These are phyloP conservation scores for Drosophila pachea DNA, from an alignment of 1,140 invertebrate species.

Conservation along the genomic window DNA sequence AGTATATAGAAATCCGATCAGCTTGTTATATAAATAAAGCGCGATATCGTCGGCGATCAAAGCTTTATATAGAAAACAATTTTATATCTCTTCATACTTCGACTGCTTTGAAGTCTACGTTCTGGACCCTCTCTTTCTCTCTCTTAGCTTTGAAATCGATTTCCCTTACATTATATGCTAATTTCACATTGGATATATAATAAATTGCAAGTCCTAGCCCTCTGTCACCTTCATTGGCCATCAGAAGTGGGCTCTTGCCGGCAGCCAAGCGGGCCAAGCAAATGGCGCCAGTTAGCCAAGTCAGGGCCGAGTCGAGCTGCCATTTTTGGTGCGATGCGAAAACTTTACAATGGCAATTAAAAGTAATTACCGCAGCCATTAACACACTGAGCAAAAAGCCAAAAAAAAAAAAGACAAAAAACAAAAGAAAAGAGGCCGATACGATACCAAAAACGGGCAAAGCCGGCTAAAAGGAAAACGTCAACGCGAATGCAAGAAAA, in stretches of 20 bases:
- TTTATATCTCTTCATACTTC: too few relatives aligned
- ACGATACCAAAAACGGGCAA: slow-evolving; percentile 65
- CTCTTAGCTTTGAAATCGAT: too few relatives aligned
- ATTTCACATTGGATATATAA: too few relatives aligned
- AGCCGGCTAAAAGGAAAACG: slow-evolving; percentile 49
- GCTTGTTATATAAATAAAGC: too few relatives aligned
- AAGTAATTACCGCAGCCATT: slow-evolving; percentile 74
- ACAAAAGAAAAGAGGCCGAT: slow-evolving; percentile 22
- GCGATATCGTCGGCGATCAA: too few relatives aligned
- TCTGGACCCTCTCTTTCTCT: too few relatives aligned
- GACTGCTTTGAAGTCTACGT: too few relatives aligned
- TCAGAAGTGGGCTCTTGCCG: slow-evolving; percentile 12
- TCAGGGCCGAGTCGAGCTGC: slow-evolving; percentile 56
- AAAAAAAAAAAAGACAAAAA: slow-evolving; percentile 21
- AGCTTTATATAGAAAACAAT: too few relatives aligned
- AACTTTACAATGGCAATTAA: slow-evolving; percentile 76
- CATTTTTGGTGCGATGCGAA: slow-evolving; percentile 73
- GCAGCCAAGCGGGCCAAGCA: slow-evolving; percentile 16
- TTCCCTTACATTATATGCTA: too few relatives aligned
- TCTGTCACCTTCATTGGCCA: neutral
- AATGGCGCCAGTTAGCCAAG: slow-evolving; percentile 48
- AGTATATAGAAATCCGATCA: too few relatives aligned
- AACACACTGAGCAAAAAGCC: slow-evolving; percentile 51
- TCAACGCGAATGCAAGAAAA: slow-evolving; percentile 57
- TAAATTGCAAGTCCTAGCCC: neutral